Evolutionary conservation across 2,113 vertebrate genomes (phyloP).

Genomic region (Azemiops feae): DNA sequence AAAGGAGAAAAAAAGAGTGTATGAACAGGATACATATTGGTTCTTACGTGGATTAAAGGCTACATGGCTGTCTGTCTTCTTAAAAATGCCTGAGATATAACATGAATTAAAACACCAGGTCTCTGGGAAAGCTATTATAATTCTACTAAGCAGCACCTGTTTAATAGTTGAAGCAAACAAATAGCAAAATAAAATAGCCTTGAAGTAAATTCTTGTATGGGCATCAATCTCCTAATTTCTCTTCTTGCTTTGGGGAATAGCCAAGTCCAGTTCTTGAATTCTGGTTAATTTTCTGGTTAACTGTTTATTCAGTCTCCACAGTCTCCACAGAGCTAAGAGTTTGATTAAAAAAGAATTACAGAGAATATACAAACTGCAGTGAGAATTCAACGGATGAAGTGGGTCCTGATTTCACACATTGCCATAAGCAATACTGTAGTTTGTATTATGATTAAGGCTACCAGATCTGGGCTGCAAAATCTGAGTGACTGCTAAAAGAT

Average conservation of each 20-base stretch:
- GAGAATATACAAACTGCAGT: not conserved
- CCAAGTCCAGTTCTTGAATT: not conserved
- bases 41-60: not conserved
- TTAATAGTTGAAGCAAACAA: constrained; percentile 40
- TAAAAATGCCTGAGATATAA: constrained; percentile 50
- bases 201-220: not conserved
- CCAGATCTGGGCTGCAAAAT: not conserved
- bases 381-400: not conserved
- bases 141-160: constrained; percentile 50
- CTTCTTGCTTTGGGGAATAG: not conserved
- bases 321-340: not conserved
- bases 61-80: constrained; percentile 28
- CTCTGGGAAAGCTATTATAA: constrained; percentile 68
- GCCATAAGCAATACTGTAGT: not conserved
- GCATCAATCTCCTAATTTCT: constrained; percentile 8
- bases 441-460: not conserved
- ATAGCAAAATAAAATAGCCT: not conserved
- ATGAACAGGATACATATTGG: constrained; percentile 7
- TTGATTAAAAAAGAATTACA: not conserved
- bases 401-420: not conserved
- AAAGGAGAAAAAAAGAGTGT: constrained; percentile 1
- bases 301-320: not conserved
- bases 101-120: constrained; percentile 39
- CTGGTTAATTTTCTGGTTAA: fast-evolving
- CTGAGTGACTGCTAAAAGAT: not conserved